Percentiles rank a stretch among this genome's conserved stretches.
phyloP scores from a whole-genome alignment of 2,113 vertebrate species.

The Prunella himalayana region DNA sequence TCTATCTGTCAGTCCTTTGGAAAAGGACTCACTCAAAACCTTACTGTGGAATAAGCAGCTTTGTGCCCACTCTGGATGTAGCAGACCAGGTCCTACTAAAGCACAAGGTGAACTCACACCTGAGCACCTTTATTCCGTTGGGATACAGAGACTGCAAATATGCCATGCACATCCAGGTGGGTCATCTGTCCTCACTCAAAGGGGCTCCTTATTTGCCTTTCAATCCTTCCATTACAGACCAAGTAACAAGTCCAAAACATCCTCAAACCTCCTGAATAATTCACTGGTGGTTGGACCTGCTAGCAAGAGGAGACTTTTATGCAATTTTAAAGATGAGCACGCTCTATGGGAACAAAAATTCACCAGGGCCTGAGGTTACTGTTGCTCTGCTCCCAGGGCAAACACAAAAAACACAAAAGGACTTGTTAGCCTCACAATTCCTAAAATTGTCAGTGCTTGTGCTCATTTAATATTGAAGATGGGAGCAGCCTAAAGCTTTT shows the following conservation, averaged over 20 bases:
- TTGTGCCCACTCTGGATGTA: background rate
- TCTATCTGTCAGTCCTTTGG: background rate
- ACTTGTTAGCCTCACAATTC: background rate
- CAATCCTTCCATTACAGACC: background rate
- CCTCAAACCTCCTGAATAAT: background rate
- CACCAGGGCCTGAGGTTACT: background rate
- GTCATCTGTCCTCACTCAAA: background rate
- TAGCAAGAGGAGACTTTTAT: background rate
- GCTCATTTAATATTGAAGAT: background rate
- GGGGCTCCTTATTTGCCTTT: background rate
- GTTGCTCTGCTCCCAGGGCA: background rate
- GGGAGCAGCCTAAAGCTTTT: background rate
- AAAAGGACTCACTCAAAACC: background rate
- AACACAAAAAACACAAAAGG: background rate
- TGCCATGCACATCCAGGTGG: accelerated
- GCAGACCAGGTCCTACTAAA: background rate
- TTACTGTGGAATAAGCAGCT: background rate
- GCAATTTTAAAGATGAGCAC: background rate
- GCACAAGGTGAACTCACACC: background rate
- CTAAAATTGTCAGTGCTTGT: background rate
- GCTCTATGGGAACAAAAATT: background rate
- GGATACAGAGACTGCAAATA: background rate
- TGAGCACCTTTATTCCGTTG: accelerated
- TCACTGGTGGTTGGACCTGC: background rate
- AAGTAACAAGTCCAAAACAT: background rate